A percentile compares a stretch with the other conserved stretches of the same genome.
Evolutionary conservation across 2,888 invertebrate genomes (phyloP).

Genomic region (Keiferia lycopersicella): DNA sequence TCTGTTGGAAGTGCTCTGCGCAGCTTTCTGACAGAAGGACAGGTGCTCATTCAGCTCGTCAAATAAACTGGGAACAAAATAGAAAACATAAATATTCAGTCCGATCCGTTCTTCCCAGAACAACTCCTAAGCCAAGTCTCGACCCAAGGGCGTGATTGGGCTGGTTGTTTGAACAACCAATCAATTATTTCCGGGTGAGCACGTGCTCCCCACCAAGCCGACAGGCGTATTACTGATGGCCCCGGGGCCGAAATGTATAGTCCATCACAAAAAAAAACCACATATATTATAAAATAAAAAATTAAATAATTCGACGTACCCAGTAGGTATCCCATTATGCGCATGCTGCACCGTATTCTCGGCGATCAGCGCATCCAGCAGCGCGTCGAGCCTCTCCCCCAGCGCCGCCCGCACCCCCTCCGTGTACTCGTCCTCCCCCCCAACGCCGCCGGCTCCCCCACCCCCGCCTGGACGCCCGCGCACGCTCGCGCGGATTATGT

Average conservation of each 20-base stretch:
- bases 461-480: constrained; percentile 65
- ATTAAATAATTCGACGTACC: too few relatives aligned
- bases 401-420: constrained; percentile 84
- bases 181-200: too few relatives aligned
- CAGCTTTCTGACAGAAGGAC: constrained; percentile 85
- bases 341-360: constrained; percentile 79
- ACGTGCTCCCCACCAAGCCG: too few relatives aligned
- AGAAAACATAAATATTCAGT: not conserved
- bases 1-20: constrained; percentile 85
- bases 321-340: constrained; percentile 64
- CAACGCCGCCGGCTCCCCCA: constrained; percentile 65
- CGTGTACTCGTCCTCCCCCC: constrained; percentile 83
- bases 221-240: too few relatives aligned
- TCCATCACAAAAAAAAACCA: too few relatives aligned
- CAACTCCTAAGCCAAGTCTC: too few relatives aligned
- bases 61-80: constrained; percentile 69
- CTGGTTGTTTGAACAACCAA: too few relatives aligned
- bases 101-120: too few relatives aligned
- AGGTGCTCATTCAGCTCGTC: constrained; percentile 88
- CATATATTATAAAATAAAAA: too few relatives aligned
- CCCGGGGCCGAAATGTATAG: too few relatives aligned
- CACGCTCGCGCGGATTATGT: constrained; percentile 83
- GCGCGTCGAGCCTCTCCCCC: constrained; percentile 84
- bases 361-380: constrained; percentile 84
- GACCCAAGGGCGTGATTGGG: too few relatives aligned